Base-by-base conservation (phyloP, 2,888 invertebrate species). In the Lasioglossum lativentre region DNA sequence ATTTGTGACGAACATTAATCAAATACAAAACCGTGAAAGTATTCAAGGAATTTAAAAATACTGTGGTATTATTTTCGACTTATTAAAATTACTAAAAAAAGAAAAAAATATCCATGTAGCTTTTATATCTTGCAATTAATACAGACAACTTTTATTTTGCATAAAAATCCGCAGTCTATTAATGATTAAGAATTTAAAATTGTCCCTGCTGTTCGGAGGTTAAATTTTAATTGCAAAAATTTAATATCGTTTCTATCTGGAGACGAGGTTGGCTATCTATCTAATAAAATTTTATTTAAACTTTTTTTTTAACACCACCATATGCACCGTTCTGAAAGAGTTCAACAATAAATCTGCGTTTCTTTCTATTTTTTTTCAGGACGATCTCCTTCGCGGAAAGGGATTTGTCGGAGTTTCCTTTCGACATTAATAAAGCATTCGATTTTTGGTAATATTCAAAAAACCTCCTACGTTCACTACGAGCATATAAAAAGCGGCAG, bases 371-470 rank as follows among this genome's bases (percentile, higher is more conserved):
- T n/a, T n/a, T 52, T 52, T 52, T 52, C 30, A n/a, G 19, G 75
- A 70, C 59, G 59, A 59, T 16, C 14, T 70, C 40, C 47, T 38
- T n/a, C 16, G 38, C 19, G 45, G 14, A 16, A 23, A 30, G 56
- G 74, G 10, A 52, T 63, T 30, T 75, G 14, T 45, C 8, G 0
- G 38, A 19, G 19, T 52, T 63, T 30, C n/a, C 3, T 63, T 14
- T 34, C 38, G 23, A 79, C 77, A 90, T 92, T 89, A 90, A 75
- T 90, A 92, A 92, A 92, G 92, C 92, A 90, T 89, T 87, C 40
- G 76, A 85, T 92, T 91, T 92, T 92, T 91, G 91, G 89, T 92
- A 91, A 86, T 83, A 85, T 87, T 87, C 78, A 70, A 68, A 19
- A 72, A 87, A 81, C 82, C 78, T 73, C 73, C 86, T 85, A 88